phyloP scores from a whole-genome alignment of 2,888 invertebrate species.

The Luperina nickerlii region DNA sequence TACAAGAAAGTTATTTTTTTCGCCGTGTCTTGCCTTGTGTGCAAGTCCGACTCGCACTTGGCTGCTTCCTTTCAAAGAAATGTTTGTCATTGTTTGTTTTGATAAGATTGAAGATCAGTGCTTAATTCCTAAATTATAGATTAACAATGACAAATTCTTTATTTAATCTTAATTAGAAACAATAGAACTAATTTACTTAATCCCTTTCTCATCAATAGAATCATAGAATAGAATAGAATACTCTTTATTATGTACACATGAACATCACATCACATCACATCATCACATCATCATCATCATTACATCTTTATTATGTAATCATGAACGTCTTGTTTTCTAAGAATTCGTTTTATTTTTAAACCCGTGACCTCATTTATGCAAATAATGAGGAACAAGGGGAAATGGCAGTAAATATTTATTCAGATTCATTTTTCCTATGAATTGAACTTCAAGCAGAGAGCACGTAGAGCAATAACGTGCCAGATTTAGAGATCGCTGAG shows the following conservation, averaged over 20 bases:
- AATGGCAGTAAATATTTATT: slow-evolving; percentile 45
- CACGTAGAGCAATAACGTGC: slow-evolving; percentile 40
- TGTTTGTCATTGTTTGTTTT: neutral
- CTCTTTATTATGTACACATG: too few species aligned
- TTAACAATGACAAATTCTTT: neutral
- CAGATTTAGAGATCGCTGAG: slow-evolving; percentile 41
- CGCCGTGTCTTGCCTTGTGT: too few species aligned
- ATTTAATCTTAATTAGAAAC: neutral
- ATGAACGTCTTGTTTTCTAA: too few species aligned
- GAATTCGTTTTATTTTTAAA: slow-evolving; percentile 22
- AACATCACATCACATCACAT: too few species aligned
- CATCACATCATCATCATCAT: too few species aligned
- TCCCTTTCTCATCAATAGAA: neutral
- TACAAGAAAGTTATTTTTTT: too few species aligned
- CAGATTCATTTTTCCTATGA: slow-evolving; percentile 28
- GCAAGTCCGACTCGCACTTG: too few species aligned
- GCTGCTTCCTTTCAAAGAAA: neutral
- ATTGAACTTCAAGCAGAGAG: slow-evolving; percentile 12
- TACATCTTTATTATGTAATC: too few species aligned
- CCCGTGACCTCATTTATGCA: slow-evolving; percentile 29
- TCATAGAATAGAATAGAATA: too few species aligned
- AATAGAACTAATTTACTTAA: neutral
- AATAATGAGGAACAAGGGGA: slow-evolving; percentile 24
- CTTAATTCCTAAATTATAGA: neutral
- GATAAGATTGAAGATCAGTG: neutral